phyloP scores from a whole-genome alignment of 2,888 invertebrate species.

The Limenitis camilla region DNA sequence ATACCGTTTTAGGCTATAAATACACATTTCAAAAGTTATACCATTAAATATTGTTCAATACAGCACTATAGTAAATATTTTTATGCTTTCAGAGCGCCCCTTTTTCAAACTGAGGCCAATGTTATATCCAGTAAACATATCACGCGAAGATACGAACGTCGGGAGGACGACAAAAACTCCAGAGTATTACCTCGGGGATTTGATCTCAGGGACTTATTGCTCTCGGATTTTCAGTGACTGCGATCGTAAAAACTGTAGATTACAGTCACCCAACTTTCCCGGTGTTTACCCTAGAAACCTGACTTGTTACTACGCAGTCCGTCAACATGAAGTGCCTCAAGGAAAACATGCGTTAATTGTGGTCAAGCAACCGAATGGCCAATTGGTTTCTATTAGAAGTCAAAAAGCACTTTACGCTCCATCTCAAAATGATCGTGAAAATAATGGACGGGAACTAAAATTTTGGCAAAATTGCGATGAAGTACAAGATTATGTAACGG shows the following conservation, averaged over 20 bases:
- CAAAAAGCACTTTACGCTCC: constrained; percentile 80
- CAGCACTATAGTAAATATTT: too few relatives aligned
- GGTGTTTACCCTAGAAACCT: constrained; percentile 95
- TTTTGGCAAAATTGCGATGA: constrained; percentile 91
- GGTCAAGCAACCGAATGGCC: constrained; percentile 88
- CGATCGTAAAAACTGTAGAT: constrained; percentile 89
- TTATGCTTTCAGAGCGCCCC: constrained; percentile 59
- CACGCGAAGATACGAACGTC: constrained; percentile 59
- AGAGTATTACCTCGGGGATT: constrained; percentile 87
- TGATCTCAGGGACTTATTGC: constrained; percentile 93
- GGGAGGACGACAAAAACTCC: constrained; percentile 64
- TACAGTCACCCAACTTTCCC: constrained; percentile 94
- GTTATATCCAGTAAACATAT: constrained; percentile 67
- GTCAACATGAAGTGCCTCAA: constrained; percentile 88
- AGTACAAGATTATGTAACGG: constrained; percentile 90
- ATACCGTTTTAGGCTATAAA: too few relatives aligned
- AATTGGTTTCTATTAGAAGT: constrained; percentile 87
- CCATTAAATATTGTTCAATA: too few relatives aligned
- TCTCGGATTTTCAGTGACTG: constrained; percentile 94
- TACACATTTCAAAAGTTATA: too few relatives aligned
- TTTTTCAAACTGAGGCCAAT: constrained; percentile 68
- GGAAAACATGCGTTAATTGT: constrained; percentile 92
- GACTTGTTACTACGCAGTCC: constrained; percentile 94
- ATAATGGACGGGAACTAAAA: constrained; percentile 74
- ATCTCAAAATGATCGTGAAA: constrained; percentile 70